A percentile compares a stretch with the other conserved stretches of the same genome.
Evolutionary conservation across 2,113 vertebrate genomes (phyloP).

Genomic region (Meleagris gallopavo): DNA sequence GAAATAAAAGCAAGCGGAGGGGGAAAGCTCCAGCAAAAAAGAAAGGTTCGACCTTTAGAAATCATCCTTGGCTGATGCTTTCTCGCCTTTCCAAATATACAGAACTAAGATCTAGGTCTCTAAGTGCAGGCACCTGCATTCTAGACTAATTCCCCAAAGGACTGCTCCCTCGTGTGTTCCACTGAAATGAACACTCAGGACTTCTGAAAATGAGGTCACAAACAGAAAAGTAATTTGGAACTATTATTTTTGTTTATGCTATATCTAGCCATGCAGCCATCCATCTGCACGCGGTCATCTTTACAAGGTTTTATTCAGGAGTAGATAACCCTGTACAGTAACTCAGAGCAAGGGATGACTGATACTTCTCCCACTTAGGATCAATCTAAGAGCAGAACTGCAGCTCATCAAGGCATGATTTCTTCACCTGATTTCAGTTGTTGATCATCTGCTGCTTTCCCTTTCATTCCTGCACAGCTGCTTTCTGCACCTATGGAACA

Average conservation of each 20-base stretch:
- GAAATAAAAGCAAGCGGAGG: slow-evolving; percentile 45
- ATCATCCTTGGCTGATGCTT: slow-evolving; percentile 10
- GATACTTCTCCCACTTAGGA: not conserved
- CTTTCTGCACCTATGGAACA: not conserved
- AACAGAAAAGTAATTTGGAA: not conserved
- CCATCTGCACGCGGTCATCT: not conserved
- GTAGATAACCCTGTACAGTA: not conserved
- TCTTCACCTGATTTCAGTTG: not conserved
- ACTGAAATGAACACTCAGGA: not conserved
- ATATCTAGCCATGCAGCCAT: not conserved
- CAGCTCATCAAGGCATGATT: not conserved
- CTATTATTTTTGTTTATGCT: slow-evolving; percentile 19
- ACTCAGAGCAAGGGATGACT: not conserved
- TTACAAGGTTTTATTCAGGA: not conserved
- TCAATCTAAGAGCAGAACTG: not conserved
- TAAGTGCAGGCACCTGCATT: not conserved
- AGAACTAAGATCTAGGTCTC: slow-evolving; percentile 19
- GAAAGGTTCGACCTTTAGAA: slow-evolving; percentile 45
- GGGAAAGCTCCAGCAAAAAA: slow-evolving; percentile 39
- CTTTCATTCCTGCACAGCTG: not conserved
- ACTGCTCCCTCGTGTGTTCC: not conserved
- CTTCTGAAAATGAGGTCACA: slow-evolving; percentile 16
- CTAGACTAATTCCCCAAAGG: not conserved
- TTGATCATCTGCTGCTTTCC: not conserved
- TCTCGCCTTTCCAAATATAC: slow-evolving; percentile 44